phyloP scores from a whole-genome alignment of 1,140 invertebrate genomes.

The Sycophaga agraensis region DNA sequence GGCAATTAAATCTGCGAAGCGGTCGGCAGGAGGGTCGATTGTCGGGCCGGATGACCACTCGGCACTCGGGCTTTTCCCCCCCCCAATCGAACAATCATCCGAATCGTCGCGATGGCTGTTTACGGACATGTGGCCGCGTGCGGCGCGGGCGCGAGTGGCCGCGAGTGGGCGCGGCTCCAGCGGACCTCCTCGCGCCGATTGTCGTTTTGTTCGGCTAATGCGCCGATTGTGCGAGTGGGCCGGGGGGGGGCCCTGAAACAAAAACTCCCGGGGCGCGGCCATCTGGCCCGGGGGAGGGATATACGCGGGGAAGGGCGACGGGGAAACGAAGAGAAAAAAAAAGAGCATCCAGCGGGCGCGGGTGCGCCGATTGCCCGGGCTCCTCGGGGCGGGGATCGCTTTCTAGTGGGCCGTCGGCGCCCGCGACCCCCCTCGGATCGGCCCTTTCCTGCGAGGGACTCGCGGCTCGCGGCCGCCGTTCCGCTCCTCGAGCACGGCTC shows the following conservation, averaged over 20 bases:
- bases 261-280: slow-evolving; percentile 47
- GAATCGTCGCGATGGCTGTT: slow-evolving; percentile 36
- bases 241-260: slow-evolving; percentile 52
- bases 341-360: slow-evolving; percentile 34
- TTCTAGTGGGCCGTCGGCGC: slow-evolving; percentile 57
- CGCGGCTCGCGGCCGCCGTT: no score
- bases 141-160: slow-evolving; percentile 33
- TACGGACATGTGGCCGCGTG: slow-evolving; percentile 54
- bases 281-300: slow-evolving; percentile 47
- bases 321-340: slow-evolving; percentile 14
- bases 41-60: background rate
- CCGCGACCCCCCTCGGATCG: no score
- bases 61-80: background rate
- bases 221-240: slow-evolving; percentile 57
- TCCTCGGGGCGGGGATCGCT: slow-evolving; percentile 46
- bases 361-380: slow-evolving; percentile 23
- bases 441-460: no score
- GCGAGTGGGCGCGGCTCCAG: slow-evolving; percentile 12
- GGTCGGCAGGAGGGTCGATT: background rate
- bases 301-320: no score
- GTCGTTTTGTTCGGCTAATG: slow-evolving; percentile 55
- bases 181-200: no score
- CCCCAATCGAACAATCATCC: background rate
- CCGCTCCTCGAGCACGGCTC: no score
- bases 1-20: no score